A percentile compares a stretch with the other conserved stretches of the same genome.
phyloP scores from a whole-genome alignment of 1,140 invertebrate genomes.

The Sitobion miscanthi region DNA sequence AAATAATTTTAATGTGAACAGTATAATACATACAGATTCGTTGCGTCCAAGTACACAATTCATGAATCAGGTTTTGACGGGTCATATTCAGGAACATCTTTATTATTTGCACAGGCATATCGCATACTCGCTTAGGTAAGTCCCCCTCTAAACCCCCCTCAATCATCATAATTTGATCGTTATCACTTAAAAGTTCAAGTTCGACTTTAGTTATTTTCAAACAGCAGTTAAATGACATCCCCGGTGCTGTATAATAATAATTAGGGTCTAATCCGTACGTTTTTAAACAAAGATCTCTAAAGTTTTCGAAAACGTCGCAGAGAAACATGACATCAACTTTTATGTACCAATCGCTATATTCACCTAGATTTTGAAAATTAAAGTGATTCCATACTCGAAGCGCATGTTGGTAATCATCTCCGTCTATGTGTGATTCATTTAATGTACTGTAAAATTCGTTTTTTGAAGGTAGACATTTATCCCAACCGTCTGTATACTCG shows the following conservation, averaged over 20 bases:
- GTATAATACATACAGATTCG: neutral
- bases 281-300: neutral
- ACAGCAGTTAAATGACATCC: no score
- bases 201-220: no score
- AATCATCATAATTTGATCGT: neutral
- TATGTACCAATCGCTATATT: neutral
- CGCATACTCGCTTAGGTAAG: neutral
- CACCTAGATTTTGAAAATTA: neutral
- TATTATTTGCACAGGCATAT: neutral
- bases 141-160: neutral
- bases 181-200: no score
- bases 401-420: no score
- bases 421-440: neutral
- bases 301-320: neutral
- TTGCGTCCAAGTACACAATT: neutral
- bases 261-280: neutral
- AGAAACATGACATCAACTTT: neutral
- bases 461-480: neutral
- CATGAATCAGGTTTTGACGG: no score
- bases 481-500: neutral
- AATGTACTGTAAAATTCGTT: neutral
- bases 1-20: no score
- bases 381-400: neutral
- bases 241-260: no score
- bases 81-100: neutral